phyloP scores from a whole-genome alignment of 2,888 invertebrate genomes.

The Periphyllus acericola region DNA sequence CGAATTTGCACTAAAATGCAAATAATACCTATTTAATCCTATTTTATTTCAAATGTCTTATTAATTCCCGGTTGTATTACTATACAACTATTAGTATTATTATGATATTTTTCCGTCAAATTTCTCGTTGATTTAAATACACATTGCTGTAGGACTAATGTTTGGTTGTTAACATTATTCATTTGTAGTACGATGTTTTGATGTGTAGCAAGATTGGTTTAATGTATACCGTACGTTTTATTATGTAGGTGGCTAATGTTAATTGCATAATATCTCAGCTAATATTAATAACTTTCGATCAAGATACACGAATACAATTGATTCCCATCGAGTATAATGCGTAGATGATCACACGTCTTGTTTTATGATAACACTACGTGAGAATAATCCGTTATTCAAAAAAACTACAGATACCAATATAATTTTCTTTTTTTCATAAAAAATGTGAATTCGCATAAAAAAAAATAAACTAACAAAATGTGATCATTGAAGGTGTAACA shows the following conservation, averaged over 20 bases:
- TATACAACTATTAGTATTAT: too few relatives aligned
- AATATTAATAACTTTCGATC: not conserved
- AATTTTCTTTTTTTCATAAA: not conserved
- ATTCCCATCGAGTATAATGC: not conserved
- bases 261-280: too few relatives aligned
- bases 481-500: slow-evolving; percentile 10
- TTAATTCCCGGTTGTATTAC: not conserved
- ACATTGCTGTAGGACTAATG: too few relatives aligned
- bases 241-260: too few relatives aligned
- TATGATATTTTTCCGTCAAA: too few relatives aligned
- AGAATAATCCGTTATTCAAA: not conserved
- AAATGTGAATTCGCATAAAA: not conserved
- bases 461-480: not conserved
- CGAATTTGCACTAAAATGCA: not conserved
- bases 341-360: not conserved
- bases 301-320: not conserved
- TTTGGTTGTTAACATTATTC: not conserved
- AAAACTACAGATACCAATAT: not conserved
- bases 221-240: too few relatives aligned
- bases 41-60: not conserved
- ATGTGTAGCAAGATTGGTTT: not conserved
- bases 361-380: not conserved
- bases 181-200: too few relatives aligned
- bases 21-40: not conserved
- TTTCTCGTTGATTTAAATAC: too few relatives aligned